A percentile compares a stretch with the other conserved stretches of the same genome.
These are phyloP conservation scores for Apteryx owenii DNA, from an alignment of 2,113 vertebrate genomes.

Conservation along the genomic window DNA sequence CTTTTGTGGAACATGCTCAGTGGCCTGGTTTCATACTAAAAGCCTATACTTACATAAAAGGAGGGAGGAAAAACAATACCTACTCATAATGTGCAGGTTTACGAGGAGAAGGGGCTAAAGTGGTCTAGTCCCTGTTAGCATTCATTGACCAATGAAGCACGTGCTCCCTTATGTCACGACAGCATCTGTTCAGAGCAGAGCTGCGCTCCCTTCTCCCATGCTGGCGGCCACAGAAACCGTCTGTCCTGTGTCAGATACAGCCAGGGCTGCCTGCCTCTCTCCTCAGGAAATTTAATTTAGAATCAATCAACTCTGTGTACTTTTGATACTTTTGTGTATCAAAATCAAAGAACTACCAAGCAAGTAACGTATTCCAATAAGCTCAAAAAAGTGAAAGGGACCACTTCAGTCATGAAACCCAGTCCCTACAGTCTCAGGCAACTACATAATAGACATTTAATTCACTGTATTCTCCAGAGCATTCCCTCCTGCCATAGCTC, in stretches of 20 bases:
- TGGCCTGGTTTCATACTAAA: background rate
- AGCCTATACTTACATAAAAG: background rate
- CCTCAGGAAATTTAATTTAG: background rate
- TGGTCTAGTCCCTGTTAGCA: background rate
- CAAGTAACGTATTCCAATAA: background rate
- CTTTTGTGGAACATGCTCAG: accelerated
- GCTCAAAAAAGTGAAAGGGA: background rate
- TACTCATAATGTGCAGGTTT: background rate
- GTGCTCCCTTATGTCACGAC: accelerated
- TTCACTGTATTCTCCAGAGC: background rate
- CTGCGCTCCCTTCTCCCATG: accelerated
- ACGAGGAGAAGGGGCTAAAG: background rate
- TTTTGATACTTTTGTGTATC: background rate
- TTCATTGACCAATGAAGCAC: background rate
- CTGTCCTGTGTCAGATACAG: background rate
- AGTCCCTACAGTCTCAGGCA: background rate
- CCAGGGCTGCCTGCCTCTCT: background rate
- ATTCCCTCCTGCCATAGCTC: background rate
- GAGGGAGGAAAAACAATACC: background rate
- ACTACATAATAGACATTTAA: background rate
- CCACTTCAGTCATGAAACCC: background rate
- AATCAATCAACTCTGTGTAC: background rate
- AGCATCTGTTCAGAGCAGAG: background rate
- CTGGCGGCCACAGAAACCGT: background rate
- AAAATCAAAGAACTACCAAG: background rate